Evolutionary conservation across 2,888 invertebrate species (phyloP).

Genomic region (Enchytraeus crypticus): DNA sequence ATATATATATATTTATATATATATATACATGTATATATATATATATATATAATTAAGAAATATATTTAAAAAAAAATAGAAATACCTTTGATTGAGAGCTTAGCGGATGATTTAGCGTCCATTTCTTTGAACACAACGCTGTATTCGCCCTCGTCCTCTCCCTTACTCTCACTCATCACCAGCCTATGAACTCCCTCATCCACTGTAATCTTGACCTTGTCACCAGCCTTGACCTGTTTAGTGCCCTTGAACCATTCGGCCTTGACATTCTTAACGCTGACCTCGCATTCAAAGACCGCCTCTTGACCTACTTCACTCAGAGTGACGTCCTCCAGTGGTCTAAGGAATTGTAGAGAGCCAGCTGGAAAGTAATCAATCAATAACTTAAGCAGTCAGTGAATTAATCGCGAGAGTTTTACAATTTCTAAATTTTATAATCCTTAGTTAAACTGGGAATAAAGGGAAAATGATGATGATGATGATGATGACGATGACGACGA

Average conservation of each 20-base stretch:
- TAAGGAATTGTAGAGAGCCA: slow-evolving; percentile 37
- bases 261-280: slow-evolving; percentile 67
- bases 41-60: neutral
- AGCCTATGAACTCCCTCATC: slow-evolving; percentile 59
- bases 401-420: too few species aligned
- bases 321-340: slow-evolving; percentile 38
- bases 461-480: too few species aligned
- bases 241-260: slow-evolving; percentile 60
- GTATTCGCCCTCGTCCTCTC: slow-evolving; percentile 52
- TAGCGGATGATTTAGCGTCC: slow-evolving; percentile 37
- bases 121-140: slow-evolving; percentile 26
- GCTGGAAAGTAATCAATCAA: slow-evolving; percentile 10
- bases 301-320: slow-evolving; percentile 34
- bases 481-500: too few species aligned
- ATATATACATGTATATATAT: too few species aligned
- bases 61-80: neutral
- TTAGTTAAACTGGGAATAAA: too few species aligned
- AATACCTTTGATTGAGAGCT: slow-evolving; percentile 38
- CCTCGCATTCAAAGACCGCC: slow-evolving; percentile 62
- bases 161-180: slow-evolving; percentile 69
- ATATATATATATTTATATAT: too few species aligned
- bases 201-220: slow-evolving; percentile 20
- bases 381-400: neutral
- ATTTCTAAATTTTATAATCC: too few species aligned
- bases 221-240: slow-evolving; percentile 16